A percentile compares a stretch with the other conserved stretches of the same genome.
Conservation (phyloP, 2,113 vertebrate genomes). For the Chionis minor region DNA sequence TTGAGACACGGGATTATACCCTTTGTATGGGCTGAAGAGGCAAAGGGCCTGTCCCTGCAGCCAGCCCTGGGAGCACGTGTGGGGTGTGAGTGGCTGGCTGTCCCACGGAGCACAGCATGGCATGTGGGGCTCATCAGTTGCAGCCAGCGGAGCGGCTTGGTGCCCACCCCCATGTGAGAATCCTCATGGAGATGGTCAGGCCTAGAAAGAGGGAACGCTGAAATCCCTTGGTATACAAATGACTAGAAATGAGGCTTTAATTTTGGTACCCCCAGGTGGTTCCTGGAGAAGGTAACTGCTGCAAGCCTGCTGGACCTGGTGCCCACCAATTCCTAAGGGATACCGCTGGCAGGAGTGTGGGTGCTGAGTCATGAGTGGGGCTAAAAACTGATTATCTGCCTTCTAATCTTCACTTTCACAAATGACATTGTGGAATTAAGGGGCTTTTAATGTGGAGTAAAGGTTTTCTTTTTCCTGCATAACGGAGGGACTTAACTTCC, state of each 20-base stretch:
- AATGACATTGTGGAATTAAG: not conserved
- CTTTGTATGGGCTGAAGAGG: not conserved
- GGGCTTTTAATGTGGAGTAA: not conserved
- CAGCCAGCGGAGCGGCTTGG: not conserved
- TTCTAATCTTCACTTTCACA: not conserved
- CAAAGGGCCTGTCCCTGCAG: not conserved
- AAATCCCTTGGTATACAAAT: not conserved
- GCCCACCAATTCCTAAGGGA: not conserved
- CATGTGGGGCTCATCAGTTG: accelerated
- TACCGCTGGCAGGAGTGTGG: not conserved
- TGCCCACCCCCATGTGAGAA: not conserved
- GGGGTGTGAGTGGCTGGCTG: not conserved
- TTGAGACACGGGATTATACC: not conserved
- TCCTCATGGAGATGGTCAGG: not conserved
- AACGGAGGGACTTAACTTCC: not conserved
- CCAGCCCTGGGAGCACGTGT: not conserved
- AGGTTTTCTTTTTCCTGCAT: not conserved
- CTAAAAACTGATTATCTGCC: not conserved
- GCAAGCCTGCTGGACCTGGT: not conserved
- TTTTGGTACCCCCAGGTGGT: not conserved
- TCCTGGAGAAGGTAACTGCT: not conserved
- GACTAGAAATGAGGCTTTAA: not conserved
- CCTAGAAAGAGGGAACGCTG: not conserved
- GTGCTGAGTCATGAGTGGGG: not conserved
- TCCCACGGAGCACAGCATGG: not conserved